Evolutionary conservation across 2,797 vertebrate species (phyloP).

Genomic region (Poecilia wingei): DNA sequence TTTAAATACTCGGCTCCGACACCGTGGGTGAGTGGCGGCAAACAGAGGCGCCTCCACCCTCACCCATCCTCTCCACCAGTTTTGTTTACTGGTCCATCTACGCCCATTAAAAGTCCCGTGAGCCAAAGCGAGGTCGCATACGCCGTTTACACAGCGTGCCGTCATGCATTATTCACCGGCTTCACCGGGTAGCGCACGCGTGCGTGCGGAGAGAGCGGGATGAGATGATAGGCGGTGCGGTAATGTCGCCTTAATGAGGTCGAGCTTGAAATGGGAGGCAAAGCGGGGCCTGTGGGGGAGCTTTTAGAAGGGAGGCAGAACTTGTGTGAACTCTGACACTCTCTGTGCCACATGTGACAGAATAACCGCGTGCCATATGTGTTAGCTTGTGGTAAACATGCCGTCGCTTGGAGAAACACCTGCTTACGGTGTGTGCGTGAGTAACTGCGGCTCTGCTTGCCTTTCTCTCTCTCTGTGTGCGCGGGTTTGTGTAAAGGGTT

Average conservation of each 20-base stretch:
- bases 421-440: slow-evolving; percentile 35
- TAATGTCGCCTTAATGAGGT: slow-evolving; percentile 81
- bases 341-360: slow-evolving; percentile 36
- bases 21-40: background rate
- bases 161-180: slow-evolving; percentile 76
- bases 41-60: background rate
- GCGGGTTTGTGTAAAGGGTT: slow-evolving; percentile 40
- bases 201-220: slow-evolving; percentile 13
- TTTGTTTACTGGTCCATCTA: slow-evolving; percentile 72
- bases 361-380: slow-evolving; percentile 48
- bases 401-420: slow-evolving; percentile 48
- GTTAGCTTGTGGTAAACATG: slow-evolving; percentile 56
- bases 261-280: slow-evolving; percentile 54
- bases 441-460: slow-evolving; percentile 23
- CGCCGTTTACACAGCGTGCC: slow-evolving; percentile 65
- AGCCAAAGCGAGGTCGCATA: slow-evolving; percentile 53
- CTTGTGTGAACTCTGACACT: slow-evolving; percentile 32
- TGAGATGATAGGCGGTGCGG: slow-evolving; percentile 62
- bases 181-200: slow-evolving; percentile 51
- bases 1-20: background rate
- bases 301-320: slow-evolving; percentile 14
- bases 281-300: slow-evolving; percentile 7
- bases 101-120: slow-evolving; percentile 65
- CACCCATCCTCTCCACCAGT: slow-evolving; percentile 36
- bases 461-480: slow-evolving; percentile 1